Evolutionary conservation across 2,888 invertebrate species (phyloP).

Genomic region (Philopedon plagiatum): DNA sequence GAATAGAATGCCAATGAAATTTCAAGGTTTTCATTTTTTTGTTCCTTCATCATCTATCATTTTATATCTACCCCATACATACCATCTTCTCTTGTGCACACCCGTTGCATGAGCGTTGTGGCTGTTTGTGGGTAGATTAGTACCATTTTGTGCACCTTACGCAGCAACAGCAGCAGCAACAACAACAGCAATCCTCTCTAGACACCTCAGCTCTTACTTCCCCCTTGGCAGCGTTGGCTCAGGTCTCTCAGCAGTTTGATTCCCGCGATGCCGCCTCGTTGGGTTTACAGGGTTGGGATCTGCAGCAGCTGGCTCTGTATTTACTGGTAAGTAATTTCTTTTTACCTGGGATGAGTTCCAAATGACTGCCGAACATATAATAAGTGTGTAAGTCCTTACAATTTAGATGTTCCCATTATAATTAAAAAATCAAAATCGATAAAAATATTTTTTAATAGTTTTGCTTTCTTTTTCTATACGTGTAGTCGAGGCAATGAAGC

Average conservation of each 20-base stretch:
- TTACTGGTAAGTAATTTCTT: conserved; percentile 74
- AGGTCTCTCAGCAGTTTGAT: conserved; percentile 69
- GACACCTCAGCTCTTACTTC: conserved; percentile 65
- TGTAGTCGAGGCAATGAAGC: too few species aligned
- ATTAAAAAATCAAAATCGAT: too few species aligned
- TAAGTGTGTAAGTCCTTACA: too few species aligned
- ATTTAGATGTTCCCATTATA: too few species aligned
- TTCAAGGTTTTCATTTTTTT: conserved; percentile 1
- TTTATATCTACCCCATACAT: conserved; percentile 55
- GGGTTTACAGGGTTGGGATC: conserved; percentile 81
- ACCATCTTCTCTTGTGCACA: conserved; percentile 46
- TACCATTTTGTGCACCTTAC: conserved; percentile 40
- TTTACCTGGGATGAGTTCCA: conserved; percentile 13
- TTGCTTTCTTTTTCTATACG: too few species aligned
- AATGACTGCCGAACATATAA: conserved; percentile 46
- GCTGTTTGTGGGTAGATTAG: conserved; percentile 51
- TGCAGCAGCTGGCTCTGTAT: conserved; percentile 81
- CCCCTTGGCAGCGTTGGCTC: conserved; percentile 68
- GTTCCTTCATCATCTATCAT: conserved; percentile 44
- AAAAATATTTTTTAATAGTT: too few species aligned
- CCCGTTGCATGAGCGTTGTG: conserved; percentile 47
- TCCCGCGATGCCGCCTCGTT: conserved; percentile 68
- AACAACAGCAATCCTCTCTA: conserved; percentile 62
- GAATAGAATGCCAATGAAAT: not conserved
- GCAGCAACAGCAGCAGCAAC: conserved; percentile 57